These are phyloP conservation scores for Chironomus tentans DNA, from an alignment of 2,888 invertebrate genomes.

Conservation along the genomic window DNA sequence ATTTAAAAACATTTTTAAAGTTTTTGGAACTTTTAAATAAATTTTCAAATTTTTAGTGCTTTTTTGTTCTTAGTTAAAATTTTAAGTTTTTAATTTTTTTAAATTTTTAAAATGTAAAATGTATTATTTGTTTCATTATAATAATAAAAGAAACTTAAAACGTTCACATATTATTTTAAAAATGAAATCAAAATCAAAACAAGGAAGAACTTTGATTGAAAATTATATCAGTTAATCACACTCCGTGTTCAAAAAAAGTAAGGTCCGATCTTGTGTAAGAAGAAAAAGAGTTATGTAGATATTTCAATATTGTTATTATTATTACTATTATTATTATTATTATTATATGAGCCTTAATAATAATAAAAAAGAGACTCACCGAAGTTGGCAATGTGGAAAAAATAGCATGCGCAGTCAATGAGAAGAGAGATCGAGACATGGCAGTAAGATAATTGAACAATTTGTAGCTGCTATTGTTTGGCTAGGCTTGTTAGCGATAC, in stretches of 20 bases:
- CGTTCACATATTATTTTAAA: too few species aligned
- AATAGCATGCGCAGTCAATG: background rate
- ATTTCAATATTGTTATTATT: too few species aligned
- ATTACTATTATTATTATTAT: too few species aligned
- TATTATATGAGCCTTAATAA: background rate
- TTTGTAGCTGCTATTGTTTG: conserved; percentile 14
- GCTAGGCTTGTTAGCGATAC: conserved; percentile 4
- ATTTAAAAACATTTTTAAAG: too few species aligned
- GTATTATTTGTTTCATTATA: too few species aligned
- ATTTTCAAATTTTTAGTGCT: too few species aligned
- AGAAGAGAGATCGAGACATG: background rate
- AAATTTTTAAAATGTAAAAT: too few species aligned
- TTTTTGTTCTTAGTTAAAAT: too few species aligned
- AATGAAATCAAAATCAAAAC: too few species aligned
- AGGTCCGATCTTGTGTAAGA: background rate
- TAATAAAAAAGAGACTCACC: background rate
- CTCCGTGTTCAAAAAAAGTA: background rate
- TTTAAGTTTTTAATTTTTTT: too few species aligned
- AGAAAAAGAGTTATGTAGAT: background rate
- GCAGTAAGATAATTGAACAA: conserved; percentile 17
- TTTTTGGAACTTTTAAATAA: background rate
- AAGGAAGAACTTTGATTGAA: too few species aligned
- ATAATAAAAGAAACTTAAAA: too few species aligned
- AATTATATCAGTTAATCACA: background rate
- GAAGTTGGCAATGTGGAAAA: background rate